Evolutionary conservation across 1,140 invertebrate species (phyloP).

Genomic region (Helicoverpa zea): DNA sequence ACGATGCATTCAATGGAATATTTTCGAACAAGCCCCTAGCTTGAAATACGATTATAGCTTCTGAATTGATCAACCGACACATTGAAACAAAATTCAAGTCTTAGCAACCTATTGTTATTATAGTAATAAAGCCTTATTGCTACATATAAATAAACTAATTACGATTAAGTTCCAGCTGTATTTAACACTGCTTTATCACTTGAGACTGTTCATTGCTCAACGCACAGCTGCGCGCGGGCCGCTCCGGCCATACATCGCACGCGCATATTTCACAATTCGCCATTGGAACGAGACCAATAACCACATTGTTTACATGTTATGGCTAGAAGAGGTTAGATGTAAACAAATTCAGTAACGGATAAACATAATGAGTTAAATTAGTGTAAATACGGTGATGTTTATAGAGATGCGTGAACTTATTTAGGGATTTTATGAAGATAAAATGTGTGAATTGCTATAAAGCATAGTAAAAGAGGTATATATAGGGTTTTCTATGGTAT

Average conservation of each 20-base stretch:
- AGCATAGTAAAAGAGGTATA: no score
- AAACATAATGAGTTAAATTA: constrained; percentile 18
- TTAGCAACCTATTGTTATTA: no score
- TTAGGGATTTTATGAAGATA: neutral
- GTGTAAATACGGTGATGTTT: constrained; percentile 15
- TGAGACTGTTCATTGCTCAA: constrained; percentile 43
- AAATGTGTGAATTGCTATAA: neutral
- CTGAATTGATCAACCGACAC: no score
- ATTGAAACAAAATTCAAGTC: no score
- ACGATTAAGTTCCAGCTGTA: constrained; percentile 27
- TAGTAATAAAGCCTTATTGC: constrained; percentile 6
- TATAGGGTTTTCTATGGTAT: neutral
- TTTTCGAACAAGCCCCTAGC: no score
- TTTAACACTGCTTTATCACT: constrained; percentile 39
- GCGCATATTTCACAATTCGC: constrained; percentile 44
- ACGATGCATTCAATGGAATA: no score
- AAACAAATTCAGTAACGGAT: constrained; percentile 26
- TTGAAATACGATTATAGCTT: no score
- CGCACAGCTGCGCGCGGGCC: constrained; percentile 44
- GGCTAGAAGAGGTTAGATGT: constrained; percentile 14
- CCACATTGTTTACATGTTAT: constrained; percentile 21
- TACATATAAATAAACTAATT: constrained; percentile 33
- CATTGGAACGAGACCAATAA: constrained; percentile 19
- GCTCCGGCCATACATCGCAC: neutral
- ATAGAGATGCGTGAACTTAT: neutral